phyloP scores from a whole-genome alignment of 1,140 invertebrate species.

The Diabrotica virgifera region DNA sequence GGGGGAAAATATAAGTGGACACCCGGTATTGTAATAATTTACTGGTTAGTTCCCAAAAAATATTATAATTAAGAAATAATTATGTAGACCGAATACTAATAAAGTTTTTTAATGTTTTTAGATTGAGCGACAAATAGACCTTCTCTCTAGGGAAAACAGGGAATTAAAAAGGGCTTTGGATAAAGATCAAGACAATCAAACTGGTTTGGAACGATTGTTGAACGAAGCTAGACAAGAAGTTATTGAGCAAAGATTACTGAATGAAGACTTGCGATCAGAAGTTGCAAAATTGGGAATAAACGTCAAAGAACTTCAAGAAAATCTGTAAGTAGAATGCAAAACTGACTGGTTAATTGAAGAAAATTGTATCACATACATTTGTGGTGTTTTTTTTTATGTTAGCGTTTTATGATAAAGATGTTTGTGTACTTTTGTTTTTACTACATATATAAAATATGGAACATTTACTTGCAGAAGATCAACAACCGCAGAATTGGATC shows the following conservation, averaged over 20 bases:
- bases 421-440: too few relatives aligned
- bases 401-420: too few relatives aligned
- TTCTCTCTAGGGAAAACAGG: conserved; percentile 49
- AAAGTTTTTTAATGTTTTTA: not conserved
- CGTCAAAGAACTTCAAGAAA: conserved; percentile 50
- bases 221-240: conserved; percentile 53
- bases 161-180: conserved; percentile 49
- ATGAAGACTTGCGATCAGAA: conserved; percentile 55
- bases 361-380: too few relatives aligned
- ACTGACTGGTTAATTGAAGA: too few relatives aligned
- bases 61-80: too few relatives aligned
- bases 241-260: conserved; percentile 50
- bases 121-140: conserved; percentile 25
- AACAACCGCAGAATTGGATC: conserved; percentile 52
- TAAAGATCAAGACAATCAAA: conserved; percentile 50
- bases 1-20: too few relatives aligned
- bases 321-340: conserved; percentile 51
- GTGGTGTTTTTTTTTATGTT: too few relatives aligned
- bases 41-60: too few relatives aligned
- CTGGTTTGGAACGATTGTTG: conserved; percentile 53
- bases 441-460: too few relatives aligned
- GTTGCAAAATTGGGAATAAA: conserved; percentile 50
- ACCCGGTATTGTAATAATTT: too few relatives aligned
- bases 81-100: too few relatives aligned
- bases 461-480: conserved; percentile 44